These are phyloP conservation scores for Criorhina ranunculi DNA, from an alignment of 2,888 invertebrate genomes.

Conservation along the genomic window DNA sequence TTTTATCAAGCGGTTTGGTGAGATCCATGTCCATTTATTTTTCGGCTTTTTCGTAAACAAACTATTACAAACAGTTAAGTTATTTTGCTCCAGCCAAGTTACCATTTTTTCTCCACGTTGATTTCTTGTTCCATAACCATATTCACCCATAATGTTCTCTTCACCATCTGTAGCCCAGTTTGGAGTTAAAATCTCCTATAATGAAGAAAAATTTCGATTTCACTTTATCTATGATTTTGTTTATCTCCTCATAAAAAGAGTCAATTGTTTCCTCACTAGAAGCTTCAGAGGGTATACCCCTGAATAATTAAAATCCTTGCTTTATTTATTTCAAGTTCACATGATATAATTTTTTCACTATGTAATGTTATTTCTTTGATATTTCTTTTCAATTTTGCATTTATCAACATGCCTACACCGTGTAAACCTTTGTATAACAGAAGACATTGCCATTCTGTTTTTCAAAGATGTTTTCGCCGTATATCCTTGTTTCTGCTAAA, in stretches of 20 bases:
- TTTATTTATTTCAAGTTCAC: too few relatives aligned
- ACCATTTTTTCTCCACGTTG: background rate
- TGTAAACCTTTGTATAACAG: background rate
- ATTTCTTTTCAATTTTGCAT: background rate
- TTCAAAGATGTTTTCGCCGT: background rate
- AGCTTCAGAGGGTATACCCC: background rate
- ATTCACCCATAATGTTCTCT: background rate
- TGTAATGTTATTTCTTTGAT: background rate
- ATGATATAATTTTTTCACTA: background rate
- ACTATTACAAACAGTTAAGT: background rate
- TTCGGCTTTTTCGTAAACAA: too few relatives aligned
- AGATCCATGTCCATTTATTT: too few relatives aligned
- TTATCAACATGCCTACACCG: conserved; percentile 7
- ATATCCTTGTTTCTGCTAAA: background rate
- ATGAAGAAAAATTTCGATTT: too few relatives aligned
- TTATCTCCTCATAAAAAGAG: background rate
- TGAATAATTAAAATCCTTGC: background rate
- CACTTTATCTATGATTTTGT: too few relatives aligned
- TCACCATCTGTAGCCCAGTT: too few relatives aligned
- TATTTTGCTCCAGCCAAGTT: background rate
- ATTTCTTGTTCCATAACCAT: background rate
- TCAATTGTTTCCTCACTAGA: background rate
- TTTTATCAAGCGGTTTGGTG: too few relatives aligned
- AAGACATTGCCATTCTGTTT: background rate
- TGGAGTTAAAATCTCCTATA: too few relatives aligned